Conservation (phyloP, 2,888 invertebrate genomes). For the Oligia strigilis region DNA sequence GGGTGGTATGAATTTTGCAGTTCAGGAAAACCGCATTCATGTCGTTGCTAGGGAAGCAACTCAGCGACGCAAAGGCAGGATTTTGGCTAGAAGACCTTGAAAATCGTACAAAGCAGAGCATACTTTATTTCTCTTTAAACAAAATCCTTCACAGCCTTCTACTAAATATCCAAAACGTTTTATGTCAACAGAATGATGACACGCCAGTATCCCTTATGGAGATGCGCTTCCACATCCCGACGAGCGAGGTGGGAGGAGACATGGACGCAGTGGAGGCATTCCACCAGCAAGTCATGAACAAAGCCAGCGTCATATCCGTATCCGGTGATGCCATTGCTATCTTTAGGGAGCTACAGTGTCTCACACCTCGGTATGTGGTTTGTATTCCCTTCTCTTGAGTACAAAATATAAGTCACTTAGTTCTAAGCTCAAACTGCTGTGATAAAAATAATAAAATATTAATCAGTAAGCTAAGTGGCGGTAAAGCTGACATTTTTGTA, state of each 20-base stretch:
- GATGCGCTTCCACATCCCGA: slow-evolving; percentile 99
- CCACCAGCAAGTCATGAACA: slow-evolving; percentile 98
- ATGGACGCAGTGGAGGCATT: slow-evolving; percentile 99
- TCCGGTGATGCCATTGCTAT: slow-evolving; percentile 99
- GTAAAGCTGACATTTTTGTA: neutral
- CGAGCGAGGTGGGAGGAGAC: slow-evolving; percentile 96
- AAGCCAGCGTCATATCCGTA: slow-evolving; percentile 99
- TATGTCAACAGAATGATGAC: slow-evolving; percentile 96
- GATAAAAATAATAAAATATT: neutral
- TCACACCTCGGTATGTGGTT: slow-evolving; percentile 96
- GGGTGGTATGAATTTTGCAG: too few species aligned
- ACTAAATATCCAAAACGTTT: neutral
- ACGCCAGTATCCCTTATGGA: slow-evolving; percentile 99
- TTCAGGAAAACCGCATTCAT: neutral
- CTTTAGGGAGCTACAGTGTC: slow-evolving; percentile 98
- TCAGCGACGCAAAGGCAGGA: neutral
- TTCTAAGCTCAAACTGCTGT: neutral
- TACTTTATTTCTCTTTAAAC: neutral
- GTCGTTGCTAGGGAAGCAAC: neutral
- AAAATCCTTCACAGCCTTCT: neutral
- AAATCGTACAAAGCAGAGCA: neutral
- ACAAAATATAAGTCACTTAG: neutral
- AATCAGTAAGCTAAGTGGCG: too few species aligned
- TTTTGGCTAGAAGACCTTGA: neutral
- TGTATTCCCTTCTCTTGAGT: neutral